Percentiles rank a stretch among this genome's conserved stretches.
Evolutionary conservation across 2,888 invertebrate species (phyloP).

Genomic region (Acrocyrtus sp.): DNA sequence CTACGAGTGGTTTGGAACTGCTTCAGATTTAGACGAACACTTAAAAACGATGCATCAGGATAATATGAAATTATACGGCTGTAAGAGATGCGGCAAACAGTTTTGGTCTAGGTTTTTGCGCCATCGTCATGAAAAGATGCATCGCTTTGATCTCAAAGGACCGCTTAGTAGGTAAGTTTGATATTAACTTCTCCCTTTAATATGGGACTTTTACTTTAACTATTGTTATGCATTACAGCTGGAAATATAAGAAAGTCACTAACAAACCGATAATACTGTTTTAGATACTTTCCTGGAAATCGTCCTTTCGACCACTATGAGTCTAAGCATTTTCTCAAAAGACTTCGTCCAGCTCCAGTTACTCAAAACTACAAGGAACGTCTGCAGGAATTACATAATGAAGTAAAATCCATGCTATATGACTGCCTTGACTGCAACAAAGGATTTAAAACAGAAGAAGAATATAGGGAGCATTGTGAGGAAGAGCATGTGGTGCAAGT

Average conservation of each 20-base stretch:
- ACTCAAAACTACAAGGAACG: slow-evolving; percentile 45
- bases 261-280: too few species aligned
- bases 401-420: slow-evolving; percentile 35
- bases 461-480: slow-evolving; percentile 51
- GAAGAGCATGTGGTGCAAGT: slow-evolving; percentile 50
- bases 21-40: slow-evolving; percentile 51
- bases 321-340: slow-evolving; percentile 54
- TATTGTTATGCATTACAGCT: too few species aligned
- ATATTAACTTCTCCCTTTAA: neutral
- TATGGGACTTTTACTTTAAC: neutral
- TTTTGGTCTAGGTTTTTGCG: slow-evolving; percentile 58
- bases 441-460: slow-evolving; percentile 48
- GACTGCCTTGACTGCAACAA: slow-evolving; percentile 54
- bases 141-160: slow-evolving; percentile 57
- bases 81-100: slow-evolving; percentile 54
- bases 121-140: slow-evolving; percentile 59
- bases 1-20: slow-evolving; percentile 55
- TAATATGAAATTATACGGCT: slow-evolving; percentile 56
- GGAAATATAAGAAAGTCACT: neutral
- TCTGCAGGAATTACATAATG: slow-evolving; percentile 33
- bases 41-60: slow-evolving; percentile 45
- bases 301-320: slow-evolving; percentile 50
- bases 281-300: slow-evolving; percentile 25
- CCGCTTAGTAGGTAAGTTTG: slow-evolving; percentile 49
- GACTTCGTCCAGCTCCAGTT: slow-evolving; percentile 57